Evolutionary conservation across 2,888 invertebrate genomes (phyloP).

Genomic region (Drosophila affinis): DNA sequence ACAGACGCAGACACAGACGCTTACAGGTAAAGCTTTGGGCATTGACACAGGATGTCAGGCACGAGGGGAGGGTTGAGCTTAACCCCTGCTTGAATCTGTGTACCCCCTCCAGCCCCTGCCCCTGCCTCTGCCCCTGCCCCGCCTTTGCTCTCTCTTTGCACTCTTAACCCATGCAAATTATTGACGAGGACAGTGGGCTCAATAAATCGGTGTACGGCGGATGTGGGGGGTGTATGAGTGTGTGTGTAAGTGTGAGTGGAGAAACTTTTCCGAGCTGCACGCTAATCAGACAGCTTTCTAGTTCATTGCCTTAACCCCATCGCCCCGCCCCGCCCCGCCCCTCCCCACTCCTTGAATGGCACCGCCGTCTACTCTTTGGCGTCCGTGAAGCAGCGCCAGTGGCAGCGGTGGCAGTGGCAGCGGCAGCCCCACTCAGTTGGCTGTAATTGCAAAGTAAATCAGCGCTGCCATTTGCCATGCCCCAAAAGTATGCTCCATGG

Average conservation of each 20-base stretch:
- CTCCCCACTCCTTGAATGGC: background rate
- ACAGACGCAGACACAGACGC: constrained; percentile 10
- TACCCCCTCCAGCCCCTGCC: too few species aligned
- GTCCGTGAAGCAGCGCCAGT: background rate
- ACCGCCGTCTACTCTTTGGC: constrained; percentile 18
- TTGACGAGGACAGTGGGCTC: constrained; percentile 71
- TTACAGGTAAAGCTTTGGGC: constrained; percentile 60
- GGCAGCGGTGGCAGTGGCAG: background rate
- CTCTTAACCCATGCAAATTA: constrained; percentile 69
- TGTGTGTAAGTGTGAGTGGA: constrained; percentile 25
- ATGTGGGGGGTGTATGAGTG: constrained; percentile 8
- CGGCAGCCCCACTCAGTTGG: constrained; percentile 50
- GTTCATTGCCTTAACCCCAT: constrained; percentile 68
- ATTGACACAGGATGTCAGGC: constrained; percentile 63
- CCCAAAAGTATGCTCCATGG: constrained; percentile 62
- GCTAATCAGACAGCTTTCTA: constrained; percentile 78
- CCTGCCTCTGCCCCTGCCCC: background rate
- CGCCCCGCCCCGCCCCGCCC: background rate
- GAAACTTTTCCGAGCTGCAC: constrained; percentile 69
- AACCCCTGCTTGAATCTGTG: constrained; percentile 23
- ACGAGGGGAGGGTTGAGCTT: constrained; percentile 24
- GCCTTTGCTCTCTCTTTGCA: background rate
- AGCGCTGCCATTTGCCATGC: constrained; percentile 77
- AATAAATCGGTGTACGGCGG: constrained; percentile 63
- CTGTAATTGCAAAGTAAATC: constrained; percentile 76